Percentiles rank a stretch among this genome's conserved stretches.
Conservation (phyloP, 2,797 vertebrate species). For the Myripristis murdjan region DNA sequence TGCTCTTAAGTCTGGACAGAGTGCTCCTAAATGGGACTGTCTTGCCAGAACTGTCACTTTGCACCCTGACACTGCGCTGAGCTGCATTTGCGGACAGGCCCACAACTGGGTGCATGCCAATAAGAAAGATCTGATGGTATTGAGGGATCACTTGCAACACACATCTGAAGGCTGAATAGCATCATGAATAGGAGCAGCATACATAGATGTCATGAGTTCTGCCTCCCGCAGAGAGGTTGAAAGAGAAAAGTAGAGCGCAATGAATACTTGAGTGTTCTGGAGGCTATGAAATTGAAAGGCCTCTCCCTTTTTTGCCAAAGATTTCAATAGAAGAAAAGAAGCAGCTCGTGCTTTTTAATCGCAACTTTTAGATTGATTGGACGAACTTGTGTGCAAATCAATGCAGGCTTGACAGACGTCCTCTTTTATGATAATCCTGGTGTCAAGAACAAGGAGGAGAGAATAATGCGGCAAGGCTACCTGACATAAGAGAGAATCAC, state of each 20-base stretch:
- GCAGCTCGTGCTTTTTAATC: conserved; percentile 78
- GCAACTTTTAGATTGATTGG: conserved; percentile 81
- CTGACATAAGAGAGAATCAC: conserved; percentile 59
- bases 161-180: conserved; percentile 90
- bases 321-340: conserved; percentile 82
- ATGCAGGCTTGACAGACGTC: conserved; percentile 70
- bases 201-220: conserved; percentile 90
- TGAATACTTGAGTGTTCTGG: conserved; percentile 91
- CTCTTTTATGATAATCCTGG: conserved; percentile 82
- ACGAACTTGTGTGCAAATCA: conserved; percentile 77
- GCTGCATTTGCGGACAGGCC: conserved; percentile 59
- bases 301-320: conserved; percentile 83
- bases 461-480: conserved; percentile 65
- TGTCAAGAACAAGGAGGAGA: conserved; percentile 58
- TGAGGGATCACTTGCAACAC: conserved; percentile 88
- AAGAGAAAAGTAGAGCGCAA: conserved; percentile 86
- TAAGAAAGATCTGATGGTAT: conserved; percentile 87
- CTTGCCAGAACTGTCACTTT: conserved; percentile 43
- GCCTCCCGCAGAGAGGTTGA: conserved; percentile 90
- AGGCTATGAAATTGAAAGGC: conserved; percentile 90
- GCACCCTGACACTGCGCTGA: conserved; percentile 32
- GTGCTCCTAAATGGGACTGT: conserved; percentile 23
- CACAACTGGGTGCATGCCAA: conserved; percentile 80
- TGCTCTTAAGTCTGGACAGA: conserved; percentile 29
- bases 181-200: conserved; percentile 90